A percentile compares a stretch with the other conserved stretches of the same genome.
Evolutionary conservation across 2,113 vertebrate genomes (phyloP).

Genomic region (Brevimyrus niger): DNA sequence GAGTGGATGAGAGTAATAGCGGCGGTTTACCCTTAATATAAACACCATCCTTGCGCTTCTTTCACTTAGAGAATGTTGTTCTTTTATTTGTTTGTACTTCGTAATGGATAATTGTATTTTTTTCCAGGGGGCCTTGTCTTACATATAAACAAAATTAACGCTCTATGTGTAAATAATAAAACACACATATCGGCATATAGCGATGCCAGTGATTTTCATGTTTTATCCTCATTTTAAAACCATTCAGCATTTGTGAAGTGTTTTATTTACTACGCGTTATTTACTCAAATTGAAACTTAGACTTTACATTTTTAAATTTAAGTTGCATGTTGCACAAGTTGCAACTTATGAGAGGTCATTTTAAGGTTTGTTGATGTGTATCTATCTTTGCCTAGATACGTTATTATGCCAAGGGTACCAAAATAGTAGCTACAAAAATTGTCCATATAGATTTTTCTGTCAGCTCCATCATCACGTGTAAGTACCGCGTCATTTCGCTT

Average conservation of each 20-base stretch:
- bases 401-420: background rate
- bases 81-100: conserved; percentile 16
- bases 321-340: too few species aligned
- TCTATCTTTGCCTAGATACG: background rate
- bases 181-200: background rate
- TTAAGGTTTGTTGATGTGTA: background rate
- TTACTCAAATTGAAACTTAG: background rate
- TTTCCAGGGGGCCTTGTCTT: background rate
- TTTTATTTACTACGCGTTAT: background rate
- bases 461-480: background rate
- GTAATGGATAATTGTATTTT: conserved; percentile 1
- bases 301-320: background rate
- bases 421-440: background rate
- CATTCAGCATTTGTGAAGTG: background rate
- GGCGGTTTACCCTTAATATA: conserved; percentile 2
- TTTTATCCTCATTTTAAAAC: background rate
- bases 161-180: background rate
- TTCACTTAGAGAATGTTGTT: background rate
- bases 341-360: background rate
- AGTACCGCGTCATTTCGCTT: background rate
- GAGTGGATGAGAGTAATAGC: background rate
- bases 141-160: background rate
- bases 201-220: conserved; percentile 11
- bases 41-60: conserved; percentile 17
- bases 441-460: background rate